Base-by-base conservation (phyloP, 2,113 vertebrate species). In the Coregonus clupeaformis region DNA sequence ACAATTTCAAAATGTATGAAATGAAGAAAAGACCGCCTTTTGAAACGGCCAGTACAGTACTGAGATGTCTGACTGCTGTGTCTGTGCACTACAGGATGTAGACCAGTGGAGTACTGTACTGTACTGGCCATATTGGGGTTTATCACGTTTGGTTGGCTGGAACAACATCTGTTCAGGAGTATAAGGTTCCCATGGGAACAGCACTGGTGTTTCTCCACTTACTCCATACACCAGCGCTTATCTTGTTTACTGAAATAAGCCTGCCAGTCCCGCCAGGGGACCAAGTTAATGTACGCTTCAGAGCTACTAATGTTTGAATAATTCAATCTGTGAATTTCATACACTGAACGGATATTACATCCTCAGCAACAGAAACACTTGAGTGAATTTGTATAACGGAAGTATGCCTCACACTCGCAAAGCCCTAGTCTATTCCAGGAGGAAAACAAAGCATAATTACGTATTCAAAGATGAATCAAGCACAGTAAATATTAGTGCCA, bases 151-250 rank as follows among this genome's bases (percentile, higher is more conserved):
- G 86, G 76, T 63, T 82, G 49, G 66, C 71, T 76, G 73, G 60
- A 87, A 80, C 60, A 87, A 75, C 86, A 89, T 87, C 85, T 91
- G 84, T 80, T 89, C 63, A 27, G 67, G 75, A 78, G 79, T 22
- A 55, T 69, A 66, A 6, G 2, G 82, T 81, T 92, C 89, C 89
- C 91, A 83, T 78, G 88, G 89, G 88, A 89, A 86, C 78, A 68
- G 69, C 27, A 32, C 25, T 52, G 52, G 57, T 55, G 69, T 76
- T 87, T 78, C 82, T 81, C 74, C 81, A 84, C 78, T 82, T 88
- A 72, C 85, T 88, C 82, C 79, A 75, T 74, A 75, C 79, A 72
- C 79, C 66, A 73, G 77, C 74, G 77, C 32, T 79, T 82, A 75
- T 84, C 85, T 78, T 67, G 82, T 75, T 77, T 82, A 68, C 78